Evolutionary conservation across 2,888 invertebrate species (phyloP), one percentile per base, ranked within the genome.

Genomic region (Odontomyia ornata): DNA sequence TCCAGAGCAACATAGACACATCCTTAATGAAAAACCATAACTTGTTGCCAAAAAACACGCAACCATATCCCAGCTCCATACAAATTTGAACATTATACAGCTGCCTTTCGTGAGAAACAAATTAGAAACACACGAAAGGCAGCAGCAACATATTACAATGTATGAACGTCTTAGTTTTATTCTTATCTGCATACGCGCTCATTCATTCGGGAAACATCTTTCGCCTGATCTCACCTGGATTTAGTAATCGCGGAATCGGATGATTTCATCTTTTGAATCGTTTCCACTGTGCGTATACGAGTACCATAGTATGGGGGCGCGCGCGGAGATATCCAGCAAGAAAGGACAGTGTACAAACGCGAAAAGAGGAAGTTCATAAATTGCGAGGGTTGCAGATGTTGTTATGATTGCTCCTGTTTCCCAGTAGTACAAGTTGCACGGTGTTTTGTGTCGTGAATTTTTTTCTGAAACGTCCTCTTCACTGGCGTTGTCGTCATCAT

Each of bases 341-440:
- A 27, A 69, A 21, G 43, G 27, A 11, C 11, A 9, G 21, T 21
- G 43, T 21, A 43, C 25, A 18, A 69, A 47, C 69, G 69, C 69
- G 69, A 73, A 73, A 75, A 64, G 64, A 75, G 75, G 75, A 75
- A 75, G 75, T 75, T 46, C 62, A 75, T 75, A 75, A 75, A 75
- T 75, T 75, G 75, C 64, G 62, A 75, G 62, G 75, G 64, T 75
- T 64, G 75, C 75, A 75, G 75, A 75, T 75, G 75, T 75, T 75
- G 75, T 73, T 73, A 73, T 57, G 73, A 57, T 57, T 73, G 57
- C 73, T 57, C 57, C 73, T 73, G 73, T 73, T 73, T 73, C 57
- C 73, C 36, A 73, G 43, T 73, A 30, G 57, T 57, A 73, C 73
- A 73, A 73, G 57, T 73, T 73, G 73, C 60, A 57, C 23, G 57